These are phyloP conservation scores for Polymixis lichenea DNA, from an alignment of 2,888 invertebrate species.

Conservation along the genomic window DNA sequence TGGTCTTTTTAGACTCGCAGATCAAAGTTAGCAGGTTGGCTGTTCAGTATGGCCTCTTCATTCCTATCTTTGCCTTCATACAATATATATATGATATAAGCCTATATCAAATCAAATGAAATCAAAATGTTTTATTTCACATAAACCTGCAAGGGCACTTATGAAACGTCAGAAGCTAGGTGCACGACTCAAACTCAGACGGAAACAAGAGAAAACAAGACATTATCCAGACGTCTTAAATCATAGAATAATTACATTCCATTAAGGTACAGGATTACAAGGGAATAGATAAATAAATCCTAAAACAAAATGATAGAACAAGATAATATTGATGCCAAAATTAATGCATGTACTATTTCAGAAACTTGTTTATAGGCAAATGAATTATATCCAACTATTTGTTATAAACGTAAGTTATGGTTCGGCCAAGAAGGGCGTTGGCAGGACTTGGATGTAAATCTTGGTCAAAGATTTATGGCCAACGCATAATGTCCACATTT, in stretches of 20 bases:
- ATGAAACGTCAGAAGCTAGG: too few relatives aligned
- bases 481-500: conserved; percentile 54
- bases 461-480: conserved; percentile 46
- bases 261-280: background rate
- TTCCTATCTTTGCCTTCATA: background rate
- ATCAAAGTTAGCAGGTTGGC: background rate
- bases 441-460: conserved; percentile 51
- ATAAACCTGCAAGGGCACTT: too few relatives aligned
- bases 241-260: conserved; percentile 22
- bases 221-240: conserved; percentile 20
- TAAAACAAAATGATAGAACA: conserved; percentile 34
- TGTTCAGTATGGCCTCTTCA: background rate
- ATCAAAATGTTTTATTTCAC: too few relatives aligned
- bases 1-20: too few relatives aligned
- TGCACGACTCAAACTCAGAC: background rate
- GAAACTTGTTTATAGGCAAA: conserved; percentile 9
- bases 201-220: conserved; percentile 1
- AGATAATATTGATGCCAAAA: conserved; percentile 35
- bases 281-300: conserved; percentile 8
- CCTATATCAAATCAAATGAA: too few relatives aligned
- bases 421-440: conserved; percentile 25
- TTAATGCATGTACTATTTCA: conserved; percentile 9
- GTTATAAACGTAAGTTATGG: conserved; percentile 24
- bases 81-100: too few relatives aligned
- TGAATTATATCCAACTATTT: conserved; percentile 32